Evolutionary conservation across 2,888 invertebrate genomes (phyloP), one percentile per base, ranked within the genome.

Genomic region (Microctonus hyperodae): DNA sequence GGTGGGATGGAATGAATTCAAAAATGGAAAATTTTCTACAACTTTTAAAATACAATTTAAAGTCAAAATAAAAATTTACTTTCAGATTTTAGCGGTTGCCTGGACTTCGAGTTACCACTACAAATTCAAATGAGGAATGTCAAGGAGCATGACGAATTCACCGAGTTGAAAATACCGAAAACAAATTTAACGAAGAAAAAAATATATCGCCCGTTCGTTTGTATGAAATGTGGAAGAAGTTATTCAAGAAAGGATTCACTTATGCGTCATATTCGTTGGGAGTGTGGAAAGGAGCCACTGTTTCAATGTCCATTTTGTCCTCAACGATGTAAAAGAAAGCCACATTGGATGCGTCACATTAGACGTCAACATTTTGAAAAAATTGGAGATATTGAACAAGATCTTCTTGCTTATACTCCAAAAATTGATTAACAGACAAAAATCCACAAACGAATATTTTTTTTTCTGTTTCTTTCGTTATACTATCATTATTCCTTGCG

Each of bases 211-310:
- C 85, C 87, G 68, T 88, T 86, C 75, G 83, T 83, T 22, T 89
- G 89, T 78, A 79, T 81, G 62, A 86, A 86, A 55, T 90, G 89
- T 73, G 86, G 86, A 72, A 87, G 88, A 80, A 87, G 86, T 68
- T 90, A 90, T 79, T 85, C 87, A 76, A 85, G 89, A 53, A 88
- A 88, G 77, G 87, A 89, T 13, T 89, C 89, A 68, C 79, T 90
- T 67, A 87, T 88, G 72, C 85, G 89, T 9, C 89, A 89, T 72
- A 83, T 86, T 74, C 85, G 82, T 33, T 86, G 86, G 83, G 87
- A 87, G 69, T 87, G 87, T 73, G 86, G 86, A 62, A 86, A 86
- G 70, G 85, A 86, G 66, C 86, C 87, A 3, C 81, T 83, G 57
- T 86, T 87, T 71, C 82, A 84, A 59, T 87, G 87, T 67, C 83